Percentiles rank a stretch among this genome's conserved stretches.
Conservation (phyloP, 2,797 vertebrate species). For the Dicrostonyx torquatus region DNA sequence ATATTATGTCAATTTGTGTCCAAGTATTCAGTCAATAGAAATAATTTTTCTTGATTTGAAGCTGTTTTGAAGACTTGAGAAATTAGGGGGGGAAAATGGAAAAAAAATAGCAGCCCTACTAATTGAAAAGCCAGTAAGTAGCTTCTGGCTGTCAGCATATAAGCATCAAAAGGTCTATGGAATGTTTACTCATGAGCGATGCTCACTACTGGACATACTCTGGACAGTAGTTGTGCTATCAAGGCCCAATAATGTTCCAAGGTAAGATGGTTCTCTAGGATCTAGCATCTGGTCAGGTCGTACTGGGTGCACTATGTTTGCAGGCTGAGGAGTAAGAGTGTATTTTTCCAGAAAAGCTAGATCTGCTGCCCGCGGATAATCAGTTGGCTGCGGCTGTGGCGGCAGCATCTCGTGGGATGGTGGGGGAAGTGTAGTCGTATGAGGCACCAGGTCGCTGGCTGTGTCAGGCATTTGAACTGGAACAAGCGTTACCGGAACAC, state of each 20-base stretch:
- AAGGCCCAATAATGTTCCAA: conserved; percentile 95
- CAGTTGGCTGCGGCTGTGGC: conserved; percentile 85
- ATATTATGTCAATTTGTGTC: conserved; percentile 81
- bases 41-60: conserved; percentile 77
- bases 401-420: conserved; percentile 84
- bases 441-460: conserved; percentile 83
- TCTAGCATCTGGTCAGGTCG: conserved; percentile 95
- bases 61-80: conserved; percentile 82
- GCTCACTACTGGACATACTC: conserved; percentile 89
- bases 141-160: conserved; percentile 48
- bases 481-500: conserved; percentile 86
- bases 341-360: conserved; percentile 97
- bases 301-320: conserved; percentile 95
- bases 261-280: conserved; percentile 94
- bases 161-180: conserved; percentile 63
- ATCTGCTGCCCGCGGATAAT: conserved; percentile 92
- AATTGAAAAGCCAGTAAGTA: conserved; percentile 48
- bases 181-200: conserved; percentile 86
- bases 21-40: conserved; percentile 82
- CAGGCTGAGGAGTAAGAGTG: conserved; percentile 95
- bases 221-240: conserved; percentile 91
- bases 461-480: conserved; percentile 87
- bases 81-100: conserved; percentile 71
- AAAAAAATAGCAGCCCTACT: conserved; percentile 66
- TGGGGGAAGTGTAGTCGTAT: conserved; percentile 80